These are phyloP conservation scores for Orussus abietinus DNA, from an alignment of 1,140 invertebrate genomes.

Conservation along the genomic window DNA sequence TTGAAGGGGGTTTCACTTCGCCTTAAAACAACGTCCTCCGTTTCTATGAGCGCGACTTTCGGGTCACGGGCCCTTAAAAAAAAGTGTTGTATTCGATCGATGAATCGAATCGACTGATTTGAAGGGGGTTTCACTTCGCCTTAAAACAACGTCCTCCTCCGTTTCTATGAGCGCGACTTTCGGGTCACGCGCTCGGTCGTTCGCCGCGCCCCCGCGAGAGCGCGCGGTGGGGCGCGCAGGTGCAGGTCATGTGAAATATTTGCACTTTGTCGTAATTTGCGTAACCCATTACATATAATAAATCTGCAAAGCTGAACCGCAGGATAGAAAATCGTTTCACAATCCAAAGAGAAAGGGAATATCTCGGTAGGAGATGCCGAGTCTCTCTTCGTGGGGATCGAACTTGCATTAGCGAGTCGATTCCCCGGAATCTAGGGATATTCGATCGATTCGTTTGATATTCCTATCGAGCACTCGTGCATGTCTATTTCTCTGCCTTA, in stretches of 20 bases:
- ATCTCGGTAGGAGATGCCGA: slow-evolving; percentile 18
- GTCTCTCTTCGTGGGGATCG: not conserved
- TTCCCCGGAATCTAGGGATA: not conserved
- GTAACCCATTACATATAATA: slow-evolving; percentile 44
- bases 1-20: not conserved
- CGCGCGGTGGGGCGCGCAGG: slow-evolving; percentile 20
- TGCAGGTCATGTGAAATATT: slow-evolving; percentile 48
- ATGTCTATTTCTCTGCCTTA: too few relatives aligned
- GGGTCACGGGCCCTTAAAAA: not conserved
- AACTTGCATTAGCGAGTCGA: not conserved
- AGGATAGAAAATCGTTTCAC: slow-evolving; percentile 38
- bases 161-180: not conserved
- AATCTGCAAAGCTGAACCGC: slow-evolving; percentile 34
- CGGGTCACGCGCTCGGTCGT: slow-evolving; percentile 5
- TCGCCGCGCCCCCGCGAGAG: slow-evolving; percentile 6
- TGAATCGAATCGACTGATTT: not conserved
- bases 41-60: not conserved
- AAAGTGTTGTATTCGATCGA: not conserved
- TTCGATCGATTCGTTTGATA: too few relatives aligned
- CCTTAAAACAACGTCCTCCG: not conserved
- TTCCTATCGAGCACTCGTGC: too few relatives aligned
- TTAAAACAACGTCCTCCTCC: not conserved
- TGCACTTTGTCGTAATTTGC: slow-evolving; percentile 46
- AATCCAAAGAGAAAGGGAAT: slow-evolving; percentile 46
- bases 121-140: slow-evolving; percentile 3